A percentile compares a stretch with the other conserved stretches of the same genome.
Conservation (phyloP, 2,888 invertebrate species). For the Heteropelma amictum region DNA sequence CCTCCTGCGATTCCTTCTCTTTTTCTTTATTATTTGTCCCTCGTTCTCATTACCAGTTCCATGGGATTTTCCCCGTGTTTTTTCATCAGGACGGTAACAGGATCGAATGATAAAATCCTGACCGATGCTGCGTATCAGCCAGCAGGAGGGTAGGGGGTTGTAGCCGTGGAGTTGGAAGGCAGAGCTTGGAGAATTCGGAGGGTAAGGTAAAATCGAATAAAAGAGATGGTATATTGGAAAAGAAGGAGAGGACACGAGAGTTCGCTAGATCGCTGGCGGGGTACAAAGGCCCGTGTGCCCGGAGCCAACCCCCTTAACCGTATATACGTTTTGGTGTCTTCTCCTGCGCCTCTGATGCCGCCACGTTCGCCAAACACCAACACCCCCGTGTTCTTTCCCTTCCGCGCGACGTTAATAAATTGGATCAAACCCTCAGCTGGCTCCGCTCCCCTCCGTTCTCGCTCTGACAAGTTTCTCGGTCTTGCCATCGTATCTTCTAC, state of each 20-base stretch:
- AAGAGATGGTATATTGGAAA: conserved; percentile 42
- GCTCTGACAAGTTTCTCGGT: not conserved
- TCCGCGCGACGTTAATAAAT: conserved; percentile 72
- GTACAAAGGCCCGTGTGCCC: conserved; percentile 34
- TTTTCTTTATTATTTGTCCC: not conserved
- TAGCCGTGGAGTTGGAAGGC: not conserved
- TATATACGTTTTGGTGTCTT: not conserved
- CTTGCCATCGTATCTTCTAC: not conserved
- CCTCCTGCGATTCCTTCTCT: not conserved
- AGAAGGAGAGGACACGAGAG: conserved; percentile 38
- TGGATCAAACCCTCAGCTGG: conserved; percentile 73
- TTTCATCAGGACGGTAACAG: conserved; percentile 32
- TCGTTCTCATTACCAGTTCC: conserved; percentile 24
- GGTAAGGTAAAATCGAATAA: conserved; percentile 48
- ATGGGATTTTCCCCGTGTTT: conserved; percentile 34
- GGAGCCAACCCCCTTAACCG: too few relatives aligned
- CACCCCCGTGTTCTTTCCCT: conserved; percentile 51
- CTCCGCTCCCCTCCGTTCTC: conserved; percentile 25
- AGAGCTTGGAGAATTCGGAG: conserved; percentile 6
- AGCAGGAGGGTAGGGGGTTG: not conserved
- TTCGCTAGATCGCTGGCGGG: conserved; percentile 48
- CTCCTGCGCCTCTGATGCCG: conserved; percentile 31
- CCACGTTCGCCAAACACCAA: conserved; percentile 48
- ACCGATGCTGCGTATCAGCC: not conserved
- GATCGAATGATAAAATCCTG: conserved; percentile 52